Base-by-base conservation (phyloP, 92 coral and sea anemone genomes). In the Paragorgia papillata region DNA sequence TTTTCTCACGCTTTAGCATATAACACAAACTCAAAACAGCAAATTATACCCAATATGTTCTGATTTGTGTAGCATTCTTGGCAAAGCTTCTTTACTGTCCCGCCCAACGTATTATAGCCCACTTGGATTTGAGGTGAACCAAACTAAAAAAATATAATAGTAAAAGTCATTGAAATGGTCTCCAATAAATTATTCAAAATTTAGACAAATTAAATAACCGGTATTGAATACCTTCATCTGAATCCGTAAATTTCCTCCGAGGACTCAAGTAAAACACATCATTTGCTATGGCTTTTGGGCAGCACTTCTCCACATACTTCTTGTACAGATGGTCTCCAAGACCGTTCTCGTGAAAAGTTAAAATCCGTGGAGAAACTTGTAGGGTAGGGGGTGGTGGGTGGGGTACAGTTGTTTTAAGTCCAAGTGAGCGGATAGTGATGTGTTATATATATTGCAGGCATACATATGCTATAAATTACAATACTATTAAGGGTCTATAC, bases 251-350 rank as follows among this genome's bases (percentile, higher is more conserved):
- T 73, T 24, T 76, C 19, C 67, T 80, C 30, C 81, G 55, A 58
- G 85, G 75, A 54, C 73, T 81, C 37, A 82, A 37, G 82, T 74
- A 82, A 57, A 82, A 61, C 54, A 61, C 54, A 51, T 82, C 73
- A 51, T 74, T 82, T 15, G 18, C 66, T 1, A 46, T 29, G 25
- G 67, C 62, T 9, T 27, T 34, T 58, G 63, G 56, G 9, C 66
- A 74, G 15, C 81, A 74, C 81, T 74, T 73, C 62, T 61, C 62
- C 39, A 46, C 31, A 32, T 74, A 74, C 41, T 82, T 60, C 81
- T 73, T 81, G 58, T 58, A 81, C 27, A 74, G 49, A 1, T 51
- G 75, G 26, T 73, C 82, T n/a, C n/a, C n/a, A n/a, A n/a, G n/a
- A n/a, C n/a, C n/a, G n/a, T n/a, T n/a, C n/a, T n/a, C n/a, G n/a